Conservation (phyloP, 2,888 invertebrate species). For the Hyppa rectilinea region DNA sequence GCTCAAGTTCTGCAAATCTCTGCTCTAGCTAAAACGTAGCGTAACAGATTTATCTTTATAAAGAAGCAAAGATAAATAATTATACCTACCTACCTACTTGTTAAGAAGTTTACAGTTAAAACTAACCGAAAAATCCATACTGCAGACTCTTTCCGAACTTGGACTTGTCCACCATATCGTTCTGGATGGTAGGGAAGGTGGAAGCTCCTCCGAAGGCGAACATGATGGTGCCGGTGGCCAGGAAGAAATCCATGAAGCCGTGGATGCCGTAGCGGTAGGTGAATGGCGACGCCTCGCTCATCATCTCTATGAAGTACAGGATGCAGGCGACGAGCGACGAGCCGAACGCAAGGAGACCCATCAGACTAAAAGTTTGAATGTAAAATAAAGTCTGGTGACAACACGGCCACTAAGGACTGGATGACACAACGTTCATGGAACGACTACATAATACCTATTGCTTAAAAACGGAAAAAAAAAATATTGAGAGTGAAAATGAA, state of each 20-base stretch:
- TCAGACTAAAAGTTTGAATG: constrained; percentile 84
- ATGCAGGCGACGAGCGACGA: constrained; percentile 92
- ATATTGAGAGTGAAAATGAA: no score
- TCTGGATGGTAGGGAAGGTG: constrained; percentile 95
- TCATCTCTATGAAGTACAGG: constrained; percentile 91
- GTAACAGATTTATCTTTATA: not conserved
- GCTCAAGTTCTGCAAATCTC: not conserved
- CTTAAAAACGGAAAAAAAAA: no score
- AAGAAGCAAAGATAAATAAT: not conserved
- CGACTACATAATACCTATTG: no score
- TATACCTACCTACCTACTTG: no score
- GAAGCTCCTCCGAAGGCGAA: constrained; percentile 94
- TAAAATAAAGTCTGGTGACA: not conserved
- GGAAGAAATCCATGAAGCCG: constrained; percentile 92
- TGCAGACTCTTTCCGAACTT: constrained; percentile 92
- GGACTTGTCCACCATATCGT: constrained; percentile 93
- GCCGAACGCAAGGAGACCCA: constrained; percentile 92
- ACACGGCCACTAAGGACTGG: not conserved
- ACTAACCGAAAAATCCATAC: constrained; percentile 91
- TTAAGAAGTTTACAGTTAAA: constrained; percentile 4
- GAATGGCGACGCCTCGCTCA: constrained; percentile 87
- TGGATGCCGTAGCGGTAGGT: constrained; percentile 88
- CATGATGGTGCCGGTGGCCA: constrained; percentile 93
- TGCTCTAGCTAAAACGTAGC: not conserved
- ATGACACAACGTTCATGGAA: not conserved